phyloP scores from a whole-genome alignment of 1,140 invertebrate genomes.

The Zaprionus tsacasi region DNA sequence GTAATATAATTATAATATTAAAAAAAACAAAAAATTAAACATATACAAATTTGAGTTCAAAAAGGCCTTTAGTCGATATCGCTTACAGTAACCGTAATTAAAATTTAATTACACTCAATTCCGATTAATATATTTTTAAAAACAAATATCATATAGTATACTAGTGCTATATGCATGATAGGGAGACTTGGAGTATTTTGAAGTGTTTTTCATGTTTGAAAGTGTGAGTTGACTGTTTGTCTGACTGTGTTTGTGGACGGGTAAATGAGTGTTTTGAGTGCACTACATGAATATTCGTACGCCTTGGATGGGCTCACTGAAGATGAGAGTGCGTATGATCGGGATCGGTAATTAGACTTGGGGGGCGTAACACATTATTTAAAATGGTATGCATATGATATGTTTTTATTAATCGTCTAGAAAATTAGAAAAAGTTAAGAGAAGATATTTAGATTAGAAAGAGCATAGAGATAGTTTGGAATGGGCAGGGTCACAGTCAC shows the following conservation, averaged over 20 bases:
- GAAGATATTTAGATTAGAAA: conserved; percentile 80
- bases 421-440: conserved; percentile 82
- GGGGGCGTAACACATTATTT: conserved; percentile 56
- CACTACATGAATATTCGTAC: conserved; percentile 30
- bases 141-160: conserved; percentile 10
- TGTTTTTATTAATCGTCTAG: conserved; percentile 83
- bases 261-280: conserved; percentile 38
- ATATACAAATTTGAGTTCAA: not conserved
- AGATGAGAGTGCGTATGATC: conserved; percentile 52
- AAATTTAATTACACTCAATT: not conserved
- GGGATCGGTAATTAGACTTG: conserved; percentile 35
- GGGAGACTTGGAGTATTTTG: conserved; percentile 28
- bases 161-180: conserved; percentile 50
- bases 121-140: conserved; percentile 11
- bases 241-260: conserved; percentile 36
- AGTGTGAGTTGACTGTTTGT: conserved; percentile 66
- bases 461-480: conserved; percentile 72
- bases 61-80: not conserved
- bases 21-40: conserved; percentile 35
- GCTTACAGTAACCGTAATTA: conserved; percentile 2
- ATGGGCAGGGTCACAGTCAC: conserved; percentile 21
- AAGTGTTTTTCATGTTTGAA: conserved; percentile 21
- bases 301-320: conserved; percentile 61
- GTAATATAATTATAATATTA: conserved; percentile 31
- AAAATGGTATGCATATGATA: conserved; percentile 76